These are phyloP conservation scores for Wiebesia pumilae DNA, from an alignment of 1,140 invertebrate genomes.

Conservation along the genomic window DNA sequence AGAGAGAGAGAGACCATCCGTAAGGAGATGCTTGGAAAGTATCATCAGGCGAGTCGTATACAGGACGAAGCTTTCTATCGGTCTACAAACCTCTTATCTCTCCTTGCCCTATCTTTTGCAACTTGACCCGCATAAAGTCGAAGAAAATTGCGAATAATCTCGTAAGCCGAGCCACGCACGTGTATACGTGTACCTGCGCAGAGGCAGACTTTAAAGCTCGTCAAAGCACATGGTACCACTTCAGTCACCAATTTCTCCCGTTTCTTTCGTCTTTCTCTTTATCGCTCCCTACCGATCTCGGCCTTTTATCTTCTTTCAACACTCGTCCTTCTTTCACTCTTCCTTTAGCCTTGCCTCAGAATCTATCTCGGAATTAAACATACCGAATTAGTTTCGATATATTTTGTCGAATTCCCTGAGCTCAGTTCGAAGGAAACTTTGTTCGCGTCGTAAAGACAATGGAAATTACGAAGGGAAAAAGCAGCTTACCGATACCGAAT, in stretches of 20 bases:
- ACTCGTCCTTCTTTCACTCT: background rate
- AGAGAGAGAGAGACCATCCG: background rate
- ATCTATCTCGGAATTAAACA: background rate
- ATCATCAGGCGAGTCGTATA: background rate
- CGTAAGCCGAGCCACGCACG: background rate
- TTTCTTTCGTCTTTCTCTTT: background rate
- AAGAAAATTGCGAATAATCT: constrained; percentile 51
- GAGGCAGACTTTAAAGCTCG: background rate
- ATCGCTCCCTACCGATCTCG: background rate
- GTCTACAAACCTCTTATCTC: constrained; percentile 37
- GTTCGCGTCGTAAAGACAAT: background rate
- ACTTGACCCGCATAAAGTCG: constrained; percentile 43
- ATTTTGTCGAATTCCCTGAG: background rate
- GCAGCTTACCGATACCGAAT: no score
- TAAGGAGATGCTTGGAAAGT: background rate
- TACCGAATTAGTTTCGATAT: background rate
- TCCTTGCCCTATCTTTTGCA: background rate
- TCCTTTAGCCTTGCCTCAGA: background rate
- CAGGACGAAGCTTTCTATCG: constrained; percentile 14
- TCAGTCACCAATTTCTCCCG: background rate
- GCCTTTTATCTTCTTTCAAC: constrained; percentile 12
- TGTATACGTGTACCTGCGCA: background rate
- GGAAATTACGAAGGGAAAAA: no score
- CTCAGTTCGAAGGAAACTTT: background rate
- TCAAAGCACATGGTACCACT: background rate